Evolutionary conservation across 2,113 vertebrate species (phyloP).

Genomic region (Murina feae): DNA sequence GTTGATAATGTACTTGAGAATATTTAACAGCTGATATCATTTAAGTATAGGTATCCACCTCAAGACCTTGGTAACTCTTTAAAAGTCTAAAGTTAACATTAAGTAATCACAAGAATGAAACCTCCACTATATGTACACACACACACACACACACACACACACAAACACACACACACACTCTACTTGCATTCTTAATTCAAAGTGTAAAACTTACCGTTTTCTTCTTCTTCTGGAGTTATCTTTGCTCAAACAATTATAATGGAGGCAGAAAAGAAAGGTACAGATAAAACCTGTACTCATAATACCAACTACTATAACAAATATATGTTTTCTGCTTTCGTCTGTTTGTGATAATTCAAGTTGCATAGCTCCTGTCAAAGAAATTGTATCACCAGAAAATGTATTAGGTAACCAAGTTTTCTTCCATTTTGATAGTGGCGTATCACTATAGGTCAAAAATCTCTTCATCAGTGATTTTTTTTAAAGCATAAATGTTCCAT

Average conservation of each 20-base stretch:
- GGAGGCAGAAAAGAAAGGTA: not conserved
- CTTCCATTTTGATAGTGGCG: not conserved
- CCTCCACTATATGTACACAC: not conserved
- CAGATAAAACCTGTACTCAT: not conserved
- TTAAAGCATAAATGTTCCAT: not conserved
- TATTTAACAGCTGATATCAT: conserved; percentile 6
- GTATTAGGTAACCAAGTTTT: not conserved
- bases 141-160: not conserved
- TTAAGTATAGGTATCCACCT: not conserved
- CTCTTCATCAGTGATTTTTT: not conserved
- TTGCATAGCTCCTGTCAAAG: not conserved
- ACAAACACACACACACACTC: not conserved
- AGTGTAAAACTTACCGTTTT: conserved; percentile 10
- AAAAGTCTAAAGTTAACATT: not conserved
- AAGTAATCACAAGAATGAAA: not conserved
- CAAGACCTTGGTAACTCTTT: not conserved
- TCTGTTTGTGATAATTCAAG: not conserved
- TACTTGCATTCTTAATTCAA: conserved; percentile 2
- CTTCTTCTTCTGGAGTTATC: accelerated
- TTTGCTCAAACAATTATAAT: not conserved
- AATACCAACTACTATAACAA: not conserved
- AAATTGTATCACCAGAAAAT: conserved; percentile 9
- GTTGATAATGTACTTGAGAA: conserved; percentile 11
- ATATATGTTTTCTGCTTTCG: accelerated
- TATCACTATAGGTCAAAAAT: not conserved